Conservation (phyloP, 2,113 vertebrate species). For the Hystrix brachyura region DNA sequence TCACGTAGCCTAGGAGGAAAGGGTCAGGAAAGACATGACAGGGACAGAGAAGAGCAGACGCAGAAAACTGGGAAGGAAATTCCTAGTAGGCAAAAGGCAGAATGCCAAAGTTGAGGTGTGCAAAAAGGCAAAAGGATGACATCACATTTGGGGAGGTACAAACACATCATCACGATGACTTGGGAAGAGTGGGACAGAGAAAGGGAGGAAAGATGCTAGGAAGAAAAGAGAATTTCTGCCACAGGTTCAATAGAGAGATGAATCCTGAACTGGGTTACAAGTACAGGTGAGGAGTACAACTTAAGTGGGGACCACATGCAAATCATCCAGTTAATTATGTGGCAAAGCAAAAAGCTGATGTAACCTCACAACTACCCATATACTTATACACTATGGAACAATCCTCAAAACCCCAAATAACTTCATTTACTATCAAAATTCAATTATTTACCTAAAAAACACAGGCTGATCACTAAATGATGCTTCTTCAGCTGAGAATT, state of each 20-base stretch:
- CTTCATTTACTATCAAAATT: not conserved
- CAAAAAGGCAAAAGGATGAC: not conserved
- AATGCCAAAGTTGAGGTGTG: not conserved
- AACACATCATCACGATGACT: not conserved
- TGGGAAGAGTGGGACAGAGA: not conserved
- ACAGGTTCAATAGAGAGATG: rapidly evolving
- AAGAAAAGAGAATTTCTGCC: not conserved
- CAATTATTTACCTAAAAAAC: conserved; percentile 94
- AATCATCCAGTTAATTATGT: rapidly evolving
- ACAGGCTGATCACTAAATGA: conserved; percentile 95
- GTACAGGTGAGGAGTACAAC: rapidly evolving
- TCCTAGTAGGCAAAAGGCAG: not conserved
- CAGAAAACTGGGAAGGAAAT: not conserved
- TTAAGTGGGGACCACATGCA: not conserved
- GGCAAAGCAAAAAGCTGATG: not conserved
- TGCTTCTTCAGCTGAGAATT: conserved; percentile 79
- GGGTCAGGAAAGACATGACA: not conserved
- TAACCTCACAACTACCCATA: rapidly evolving
- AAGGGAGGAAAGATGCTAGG: not conserved
- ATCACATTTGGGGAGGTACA: too few species aligned
- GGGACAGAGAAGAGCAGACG: not conserved
- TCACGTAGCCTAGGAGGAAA: not conserved
- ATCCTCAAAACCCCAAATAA: not conserved
- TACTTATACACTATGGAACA: not conserved
- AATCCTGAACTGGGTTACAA: not conserved